Conservation (phyloP, 1,140 invertebrate species). For the Pseudomyrmex flavicornis region DNA sequence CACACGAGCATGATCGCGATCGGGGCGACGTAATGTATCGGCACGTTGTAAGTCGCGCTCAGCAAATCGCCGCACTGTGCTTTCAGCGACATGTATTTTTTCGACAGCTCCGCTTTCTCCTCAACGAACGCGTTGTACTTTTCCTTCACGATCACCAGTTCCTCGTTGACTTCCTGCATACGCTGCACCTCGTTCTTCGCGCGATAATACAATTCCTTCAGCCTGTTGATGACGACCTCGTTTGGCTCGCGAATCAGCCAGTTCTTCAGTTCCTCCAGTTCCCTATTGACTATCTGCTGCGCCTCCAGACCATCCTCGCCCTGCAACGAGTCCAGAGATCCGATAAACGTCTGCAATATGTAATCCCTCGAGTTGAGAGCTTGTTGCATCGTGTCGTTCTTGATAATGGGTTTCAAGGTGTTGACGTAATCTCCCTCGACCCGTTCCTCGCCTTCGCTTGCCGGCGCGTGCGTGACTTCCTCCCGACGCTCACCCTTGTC, state of each 20-base stretch:
- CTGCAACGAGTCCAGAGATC: slow-evolving; percentile 73
- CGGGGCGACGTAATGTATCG: slow-evolving; percentile 83
- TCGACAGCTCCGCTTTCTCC: slow-evolving; percentile 83
- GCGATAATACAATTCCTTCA: slow-evolving; percentile 77
- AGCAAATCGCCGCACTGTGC: slow-evolving; percentile 81
- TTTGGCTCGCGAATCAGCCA: slow-evolving; percentile 77
- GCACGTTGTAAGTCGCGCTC: slow-evolving; percentile 80
- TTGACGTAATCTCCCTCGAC: slow-evolving; percentile 76
- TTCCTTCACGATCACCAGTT: slow-evolving; percentile 85
- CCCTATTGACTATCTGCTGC: slow-evolving; percentile 73
- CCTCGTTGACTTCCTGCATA: slow-evolving; percentile 84
- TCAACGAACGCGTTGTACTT: slow-evolving; percentile 83
- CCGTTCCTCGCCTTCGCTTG: slow-evolving; percentile 63
- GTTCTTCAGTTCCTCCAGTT: slow-evolving; percentile 76
- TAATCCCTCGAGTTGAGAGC: slow-evolving; percentile 69
- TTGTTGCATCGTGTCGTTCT: slow-evolving; percentile 61
- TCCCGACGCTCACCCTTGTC: slow-evolving; percentile 34
- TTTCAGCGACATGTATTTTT: slow-evolving; percentile 80
- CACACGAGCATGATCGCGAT: slow-evolving; percentile 80
- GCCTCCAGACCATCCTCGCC: slow-evolving; percentile 70
- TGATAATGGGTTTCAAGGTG: slow-evolving; percentile 74
- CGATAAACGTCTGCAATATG: slow-evolving; percentile 75
- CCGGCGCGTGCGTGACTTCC: slow-evolving; percentile 29
- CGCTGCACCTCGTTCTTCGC: slow-evolving; percentile 82
- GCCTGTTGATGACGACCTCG: slow-evolving; percentile 73